These are phyloP conservation scores for Cynaeus angustus DNA, from an alignment of 2,888 invertebrate species.

Conservation along the genomic window DNA sequence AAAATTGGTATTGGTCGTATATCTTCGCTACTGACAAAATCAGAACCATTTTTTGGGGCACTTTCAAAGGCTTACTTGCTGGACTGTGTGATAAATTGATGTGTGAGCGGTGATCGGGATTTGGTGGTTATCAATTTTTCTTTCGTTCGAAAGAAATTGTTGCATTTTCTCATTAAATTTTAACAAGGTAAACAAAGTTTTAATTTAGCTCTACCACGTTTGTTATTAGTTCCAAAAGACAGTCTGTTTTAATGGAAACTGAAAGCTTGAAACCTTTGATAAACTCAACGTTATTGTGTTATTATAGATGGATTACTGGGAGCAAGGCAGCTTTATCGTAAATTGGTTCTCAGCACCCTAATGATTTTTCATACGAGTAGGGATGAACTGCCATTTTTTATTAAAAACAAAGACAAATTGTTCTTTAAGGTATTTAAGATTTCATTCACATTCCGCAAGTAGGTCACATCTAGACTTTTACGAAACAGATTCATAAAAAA, in stretches of 20 bases:
- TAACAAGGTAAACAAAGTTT: neutral
- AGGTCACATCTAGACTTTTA: neutral
- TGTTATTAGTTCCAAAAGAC: neutral
- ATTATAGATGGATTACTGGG: slow-evolving; percentile 1
- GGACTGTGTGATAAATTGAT: slow-evolving; percentile 20
- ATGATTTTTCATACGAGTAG: neutral
- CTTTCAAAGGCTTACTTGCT: neutral
- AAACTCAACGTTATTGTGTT: neutral
- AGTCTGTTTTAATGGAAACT: neutral
- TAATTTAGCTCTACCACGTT: neutral
- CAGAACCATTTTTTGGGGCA: slow-evolving; percentile 10
- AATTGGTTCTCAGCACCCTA: neutral
- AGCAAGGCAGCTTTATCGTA: slow-evolving; percentile 1
- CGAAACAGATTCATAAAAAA: neutral
- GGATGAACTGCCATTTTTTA: neutral
- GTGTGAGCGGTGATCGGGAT: too few relatives aligned
- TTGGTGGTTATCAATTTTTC: too few relatives aligned
- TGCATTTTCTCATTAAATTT: too few relatives aligned
- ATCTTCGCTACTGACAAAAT: slow-evolving; percentile 9
- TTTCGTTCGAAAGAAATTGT: too few relatives aligned
- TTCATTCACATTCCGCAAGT: too few relatives aligned
- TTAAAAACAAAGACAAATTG: neutral
- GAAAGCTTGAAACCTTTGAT: neutral
- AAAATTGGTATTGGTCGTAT: slow-evolving; percentile 24
- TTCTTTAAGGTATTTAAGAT: neutral